These are phyloP conservation scores for Melanotaenia maccullochi DNA, from an alignment of 2,797 vertebrate species.

Conservation along the genomic window DNA sequence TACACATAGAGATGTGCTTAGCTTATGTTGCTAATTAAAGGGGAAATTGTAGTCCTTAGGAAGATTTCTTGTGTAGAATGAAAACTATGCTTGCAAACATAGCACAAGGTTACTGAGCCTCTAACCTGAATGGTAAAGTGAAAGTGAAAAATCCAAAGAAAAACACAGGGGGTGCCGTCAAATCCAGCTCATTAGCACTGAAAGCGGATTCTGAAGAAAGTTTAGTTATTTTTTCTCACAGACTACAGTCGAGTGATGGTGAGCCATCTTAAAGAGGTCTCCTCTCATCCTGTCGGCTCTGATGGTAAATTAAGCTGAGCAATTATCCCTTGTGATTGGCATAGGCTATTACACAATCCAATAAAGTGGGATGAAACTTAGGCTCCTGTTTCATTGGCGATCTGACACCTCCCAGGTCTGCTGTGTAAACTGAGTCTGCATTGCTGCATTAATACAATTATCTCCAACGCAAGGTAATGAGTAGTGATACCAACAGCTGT, in stretches of 20 bases:
- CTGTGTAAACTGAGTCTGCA: conserved; percentile 47
- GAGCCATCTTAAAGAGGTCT: conserved; percentile 18
- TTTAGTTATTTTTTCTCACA: conserved; percentile 4
- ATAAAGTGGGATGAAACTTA: conserved; percentile 66
- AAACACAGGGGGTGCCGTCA: neutral
- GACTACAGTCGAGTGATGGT: neutral
- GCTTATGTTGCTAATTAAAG: neutral
- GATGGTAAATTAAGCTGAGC: conserved; percentile 56
- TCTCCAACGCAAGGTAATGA: conserved; percentile 59
- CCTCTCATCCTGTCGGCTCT: conserved; percentile 28
- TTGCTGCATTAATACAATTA: conserved; percentile 64
- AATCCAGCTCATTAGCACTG: conserved; percentile 15
- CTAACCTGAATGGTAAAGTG: neutral
- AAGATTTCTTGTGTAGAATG: neutral
- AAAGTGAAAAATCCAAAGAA: neutral
- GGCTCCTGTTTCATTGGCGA: conserved; percentile 68
- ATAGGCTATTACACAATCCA: conserved; percentile 59
- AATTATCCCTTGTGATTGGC: conserved; percentile 67
- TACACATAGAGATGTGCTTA: neutral
- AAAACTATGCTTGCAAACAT: neutral
- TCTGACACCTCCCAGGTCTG: conserved; percentile 56
- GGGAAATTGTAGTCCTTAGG: neutral
- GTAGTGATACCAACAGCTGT: conserved; percentile 36
- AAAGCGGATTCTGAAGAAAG: conserved; percentile 32
- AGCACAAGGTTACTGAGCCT: neutral